These are phyloP conservation scores for Urechis unicinctus DNA, from an alignment of 2,888 invertebrate genomes.

Conservation along the genomic window DNA sequence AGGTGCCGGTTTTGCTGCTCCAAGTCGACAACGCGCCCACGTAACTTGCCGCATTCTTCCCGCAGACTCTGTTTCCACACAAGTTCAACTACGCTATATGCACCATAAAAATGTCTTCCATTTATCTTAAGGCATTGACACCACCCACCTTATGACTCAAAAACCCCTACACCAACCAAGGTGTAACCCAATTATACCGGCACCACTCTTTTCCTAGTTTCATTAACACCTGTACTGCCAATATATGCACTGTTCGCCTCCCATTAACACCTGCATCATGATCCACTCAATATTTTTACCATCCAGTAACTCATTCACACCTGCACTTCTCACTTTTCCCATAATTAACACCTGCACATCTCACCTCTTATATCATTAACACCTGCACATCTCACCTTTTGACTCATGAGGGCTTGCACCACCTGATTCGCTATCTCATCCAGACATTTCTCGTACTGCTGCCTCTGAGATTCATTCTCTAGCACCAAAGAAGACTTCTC, in stretches of 20 bases:
- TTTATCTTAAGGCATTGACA: background rate
- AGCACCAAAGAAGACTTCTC: constrained; percentile 61
- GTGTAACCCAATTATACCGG: background rate
- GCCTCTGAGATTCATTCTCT: constrained; percentile 62
- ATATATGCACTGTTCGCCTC: too few relatives aligned
- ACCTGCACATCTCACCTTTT: too few relatives aligned
- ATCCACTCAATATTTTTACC: too few relatives aligned
- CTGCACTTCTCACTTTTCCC: too few relatives aligned
- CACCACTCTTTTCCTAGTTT: too few relatives aligned
- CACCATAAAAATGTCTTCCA: background rate
- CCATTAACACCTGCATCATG: too few relatives aligned
- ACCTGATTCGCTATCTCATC: constrained; percentile 68
- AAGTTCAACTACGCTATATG: constrained; percentile 6
- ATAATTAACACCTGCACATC: too few relatives aligned
- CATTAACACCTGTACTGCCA: too few relatives aligned
- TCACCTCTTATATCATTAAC: too few relatives aligned
- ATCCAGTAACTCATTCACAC: too few relatives aligned
- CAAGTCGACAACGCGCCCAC: constrained; percentile 68
- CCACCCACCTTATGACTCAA: background rate
- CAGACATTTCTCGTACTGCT: constrained; percentile 65
- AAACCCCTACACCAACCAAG: background rate
- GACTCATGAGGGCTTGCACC: constrained; percentile 73
- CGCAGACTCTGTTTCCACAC: constrained; percentile 61
- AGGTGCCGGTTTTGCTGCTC: constrained; percentile 67
- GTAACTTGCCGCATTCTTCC: constrained; percentile 69